A percentile compares a stretch with the other conserved stretches of the same genome.
Evolutionary conservation across 2,113 vertebrate genomes (phyloP).

Genomic region (Scomber japonicus): DNA sequence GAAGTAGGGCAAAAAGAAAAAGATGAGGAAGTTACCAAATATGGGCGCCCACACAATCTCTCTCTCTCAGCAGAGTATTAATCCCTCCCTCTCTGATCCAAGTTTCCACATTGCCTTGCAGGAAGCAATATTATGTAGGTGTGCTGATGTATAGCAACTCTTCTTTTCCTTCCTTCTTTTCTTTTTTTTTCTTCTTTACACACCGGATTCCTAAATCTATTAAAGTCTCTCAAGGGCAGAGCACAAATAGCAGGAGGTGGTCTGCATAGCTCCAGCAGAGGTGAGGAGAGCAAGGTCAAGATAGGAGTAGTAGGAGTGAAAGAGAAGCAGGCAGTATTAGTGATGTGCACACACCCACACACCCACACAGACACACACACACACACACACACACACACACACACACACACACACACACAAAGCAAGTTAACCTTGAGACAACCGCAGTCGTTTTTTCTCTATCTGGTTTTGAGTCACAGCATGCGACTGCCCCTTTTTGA

Average conservation of each 20-base stretch:
- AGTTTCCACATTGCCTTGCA: neutral
- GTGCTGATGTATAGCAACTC: neutral
- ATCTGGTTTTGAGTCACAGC: neutral
- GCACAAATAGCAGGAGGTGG: neutral
- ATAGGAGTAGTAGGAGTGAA: constrained; percentile 63
- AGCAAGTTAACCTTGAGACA: constrained; percentile 31
- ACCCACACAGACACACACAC: neutral
- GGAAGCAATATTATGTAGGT: constrained; percentile 8
- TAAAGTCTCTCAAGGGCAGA: constrained; percentile 22
- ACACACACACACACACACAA: constrained; percentile 2
- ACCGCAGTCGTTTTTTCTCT: neutral
- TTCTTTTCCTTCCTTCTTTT: neutral
- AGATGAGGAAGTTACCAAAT: constrained; percentile 39
- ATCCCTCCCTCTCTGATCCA: constrained; percentile 11
- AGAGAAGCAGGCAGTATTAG: constrained; percentile 61
- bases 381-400: too few species aligned
- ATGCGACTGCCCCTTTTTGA: neutral
- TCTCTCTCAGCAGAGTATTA: neutral
- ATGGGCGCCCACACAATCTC: neutral
- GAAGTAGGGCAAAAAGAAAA: constrained; percentile 3
- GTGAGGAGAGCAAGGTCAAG: constrained; percentile 55
- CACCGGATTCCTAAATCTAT: constrained; percentile 13
- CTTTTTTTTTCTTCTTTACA: neutral
- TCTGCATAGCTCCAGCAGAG: constrained; percentile 21
- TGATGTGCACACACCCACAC: constrained; percentile 25